Base-by-base conservation (phyloP, 2,888 invertebrate genomes). In the Diarsia rubi region DNA sequence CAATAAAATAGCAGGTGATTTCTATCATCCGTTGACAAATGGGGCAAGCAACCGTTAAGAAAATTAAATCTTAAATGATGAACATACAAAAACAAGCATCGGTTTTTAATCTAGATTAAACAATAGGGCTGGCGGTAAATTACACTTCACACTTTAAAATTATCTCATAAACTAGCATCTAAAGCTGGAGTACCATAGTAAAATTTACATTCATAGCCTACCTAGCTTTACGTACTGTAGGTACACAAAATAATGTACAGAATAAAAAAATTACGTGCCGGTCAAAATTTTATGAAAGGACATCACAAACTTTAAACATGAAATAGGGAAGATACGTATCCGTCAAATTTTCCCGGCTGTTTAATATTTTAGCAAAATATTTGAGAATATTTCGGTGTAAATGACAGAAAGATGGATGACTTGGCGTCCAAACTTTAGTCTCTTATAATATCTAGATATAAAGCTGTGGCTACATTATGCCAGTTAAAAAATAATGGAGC, bases 381-480 rank as follows among this genome's bases (percentile, higher is more conserved):
- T 72, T 63, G 19, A 68, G 24, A 71, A 71, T 65, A 66, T 81
- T 81, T 63, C 27, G 69, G 37, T 82, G 65, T 60, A 62, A 79
- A 67, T 67, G 76, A 79, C 79, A 71, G 85, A 68, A 74, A 82
- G 79, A 84, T 79, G 49, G 52, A 85, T 84, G 12, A 70, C 72
- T 5, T 27, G 27, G 19, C 27, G 14, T 70, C 19, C 44, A 71
- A 84, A 79, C 54, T 76, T 69, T 52, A 67, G 60, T 67, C 44
- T 49, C 57, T 65, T 65, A 62, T 42, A 72, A 60, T 31, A 12
- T 71, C 69, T 78, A 73, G 71, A 69, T 75, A 75, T 68, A 16
- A 77, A 16, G 31, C 24, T 21, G 21, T 24, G 44, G 16, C 44
- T 62, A 42, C 42, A 62, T 42, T 19, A 57, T 1, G 19, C 27